Base-by-base conservation (phyloP, 2,797 vertebrate species). In the Poecilia velifera region DNA sequence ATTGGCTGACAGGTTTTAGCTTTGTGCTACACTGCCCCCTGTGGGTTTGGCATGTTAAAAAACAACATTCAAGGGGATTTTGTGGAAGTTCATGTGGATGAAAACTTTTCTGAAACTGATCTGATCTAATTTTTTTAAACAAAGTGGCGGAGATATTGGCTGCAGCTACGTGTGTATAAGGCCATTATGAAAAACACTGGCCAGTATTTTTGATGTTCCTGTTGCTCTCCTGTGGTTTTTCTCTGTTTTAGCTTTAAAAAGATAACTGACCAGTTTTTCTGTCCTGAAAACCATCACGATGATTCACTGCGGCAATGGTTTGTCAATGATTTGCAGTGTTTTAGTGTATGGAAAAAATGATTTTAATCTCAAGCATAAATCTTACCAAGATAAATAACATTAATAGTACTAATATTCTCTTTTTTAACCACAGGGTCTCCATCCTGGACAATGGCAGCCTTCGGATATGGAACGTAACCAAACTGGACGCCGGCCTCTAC, bases 371-470 rank as follows among this genome's bases (percentile, higher is more conserved):
- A 22, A 22, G 34, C 18, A 20, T 7, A 66, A 18, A 66, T 36
- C 13, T 62, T 66, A 8, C 12, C 3, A 68, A 5, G 39, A 43
- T 43, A 70, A 6, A n/a, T 43, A 43, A 43, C 41, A 43, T 66
- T 41, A 43, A 22, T 41, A 4, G 22, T 13, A 51, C 5, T 18
- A 39, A 28, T 55, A 0, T 68, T 62, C 22, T 0, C 1, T 39
- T 80, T 85, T 80, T 79, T 78, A 3, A 41, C 91, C 90, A 64
- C 94, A 99, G 98, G 88, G 90, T 97, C 87, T 94, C 93, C 0
- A 75, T 98, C 57, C 82, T 98, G 93, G 97, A 97, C 2, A 97
- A 96, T 1, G 98, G 98, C 31, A 98, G 95, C 87, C 97, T 99
- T 57, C 93, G 97, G 36, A 98, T 99, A 86, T 91, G 96, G 90